Evolutionary conservation across 2,113 vertebrate genomes (phyloP).

Genomic region (Asarcornis scutulata): DNA sequence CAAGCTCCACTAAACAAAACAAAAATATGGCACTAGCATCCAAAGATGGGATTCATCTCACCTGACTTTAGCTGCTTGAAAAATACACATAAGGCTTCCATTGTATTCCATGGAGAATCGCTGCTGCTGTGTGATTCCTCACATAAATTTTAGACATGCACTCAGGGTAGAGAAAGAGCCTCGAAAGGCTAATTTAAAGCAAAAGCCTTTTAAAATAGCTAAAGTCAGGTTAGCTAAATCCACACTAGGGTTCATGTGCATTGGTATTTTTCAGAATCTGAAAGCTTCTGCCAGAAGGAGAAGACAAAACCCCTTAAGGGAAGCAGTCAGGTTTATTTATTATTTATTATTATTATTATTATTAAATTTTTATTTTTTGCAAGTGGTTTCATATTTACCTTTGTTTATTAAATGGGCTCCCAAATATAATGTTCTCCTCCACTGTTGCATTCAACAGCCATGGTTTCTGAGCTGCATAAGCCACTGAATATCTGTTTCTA

Average conservation of each 20-base stretch:
- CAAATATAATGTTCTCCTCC: constrained; percentile 98
- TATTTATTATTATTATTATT: not conserved
- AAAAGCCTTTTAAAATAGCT: not conserved
- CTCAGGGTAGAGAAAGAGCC: not conserved
- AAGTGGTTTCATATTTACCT: constrained; percentile 76
- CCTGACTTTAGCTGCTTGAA: not conserved
- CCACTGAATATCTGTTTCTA: constrained; percentile 93
- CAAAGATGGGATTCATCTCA: not conserved
- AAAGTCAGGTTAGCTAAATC: not conserved
- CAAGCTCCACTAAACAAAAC: not conserved
- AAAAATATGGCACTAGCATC: not conserved
- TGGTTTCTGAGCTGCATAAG: constrained; percentile 96
- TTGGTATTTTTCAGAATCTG: not conserved
- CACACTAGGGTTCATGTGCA: not conserved
- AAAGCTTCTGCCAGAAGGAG: not conserved
- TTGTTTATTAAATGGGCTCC: constrained; percentile 93
- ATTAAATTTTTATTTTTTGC: not conserved
- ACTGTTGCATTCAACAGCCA: constrained; percentile 97
- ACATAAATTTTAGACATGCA: not conserved
- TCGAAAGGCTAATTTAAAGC: not conserved
- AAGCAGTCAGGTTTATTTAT: not conserved
- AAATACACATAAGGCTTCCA: not conserved
- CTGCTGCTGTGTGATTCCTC: not conserved
- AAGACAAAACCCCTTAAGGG: not conserved
- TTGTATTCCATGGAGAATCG: not conserved